Percentiles rank a stretch among this genome's conserved stretches.
phyloP scores from a whole-genome alignment of 2,797 vertebrate species.

The Diplodus sargus region DNA sequence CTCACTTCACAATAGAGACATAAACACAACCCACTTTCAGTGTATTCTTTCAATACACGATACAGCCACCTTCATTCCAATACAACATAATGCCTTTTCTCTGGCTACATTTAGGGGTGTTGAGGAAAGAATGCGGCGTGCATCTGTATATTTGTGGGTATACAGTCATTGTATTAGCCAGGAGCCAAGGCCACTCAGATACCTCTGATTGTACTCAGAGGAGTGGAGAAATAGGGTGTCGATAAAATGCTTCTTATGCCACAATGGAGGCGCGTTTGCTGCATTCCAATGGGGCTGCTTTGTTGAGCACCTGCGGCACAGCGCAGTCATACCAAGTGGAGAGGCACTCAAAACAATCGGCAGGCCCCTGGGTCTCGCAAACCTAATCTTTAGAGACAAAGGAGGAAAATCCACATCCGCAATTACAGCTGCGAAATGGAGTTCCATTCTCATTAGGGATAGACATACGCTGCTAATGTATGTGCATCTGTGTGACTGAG shows the following conservation, averaged over 20 bases:
- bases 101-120: slow-evolving; percentile 22
- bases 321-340: slow-evolving; percentile 52
- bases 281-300: slow-evolving; percentile 65
- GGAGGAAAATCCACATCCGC: slow-evolving; percentile 42
- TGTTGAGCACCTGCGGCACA: slow-evolving; percentile 60
- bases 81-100: slow-evolving; percentile 25
- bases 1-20: slow-evolving; percentile 35
- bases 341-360: slow-evolving; percentile 66
- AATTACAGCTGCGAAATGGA: slow-evolving; percentile 55
- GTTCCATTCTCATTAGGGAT: slow-evolving; percentile 41
- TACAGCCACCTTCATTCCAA: slow-evolving; percentile 23
- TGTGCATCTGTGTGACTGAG: not conserved
- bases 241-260: slow-evolving; percentile 56
- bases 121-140: slow-evolving; percentile 17
- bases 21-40: slow-evolving; percentile 25
- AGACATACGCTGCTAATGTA: slow-evolving; percentile 32
- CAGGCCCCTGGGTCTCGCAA: slow-evolving; percentile 51
- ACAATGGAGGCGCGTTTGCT: slow-evolving; percentile 49
- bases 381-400: slow-evolving; percentile 57
- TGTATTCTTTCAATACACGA: slow-evolving; percentile 31
- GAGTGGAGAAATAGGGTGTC: slow-evolving; percentile 58
- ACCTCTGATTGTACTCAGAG: slow-evolving; percentile 60
- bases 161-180: slow-evolving; percentile 49
- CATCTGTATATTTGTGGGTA: slow-evolving; percentile 23
- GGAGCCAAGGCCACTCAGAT: slow-evolving; percentile 61